These are phyloP conservation scores for Tenthredo scrophulariae DNA, from an alignment of 2,888 invertebrate species.

Conservation along the genomic window DNA sequence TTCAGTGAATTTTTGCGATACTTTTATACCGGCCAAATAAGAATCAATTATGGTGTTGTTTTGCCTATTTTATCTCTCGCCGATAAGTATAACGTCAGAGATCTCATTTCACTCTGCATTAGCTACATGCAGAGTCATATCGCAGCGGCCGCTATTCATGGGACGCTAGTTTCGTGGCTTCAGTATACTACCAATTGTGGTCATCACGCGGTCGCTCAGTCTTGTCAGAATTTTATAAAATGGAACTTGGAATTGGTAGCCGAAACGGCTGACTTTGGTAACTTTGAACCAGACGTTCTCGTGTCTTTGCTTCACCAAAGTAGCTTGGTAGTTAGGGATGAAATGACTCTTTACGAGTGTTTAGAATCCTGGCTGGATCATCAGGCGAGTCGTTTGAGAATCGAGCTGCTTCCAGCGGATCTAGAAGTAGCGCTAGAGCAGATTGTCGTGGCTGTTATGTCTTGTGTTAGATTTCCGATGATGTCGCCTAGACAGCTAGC, in stretches of 20 bases:
- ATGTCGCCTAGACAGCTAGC: slow-evolving; percentile 95
- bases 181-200: slow-evolving; percentile 93
- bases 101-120: slow-evolving; percentile 90
- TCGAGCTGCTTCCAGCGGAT: slow-evolving; percentile 74
- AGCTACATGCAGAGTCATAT: slow-evolving; percentile 94
- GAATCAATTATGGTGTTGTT: slow-evolving; percentile 90
- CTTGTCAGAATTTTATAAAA: slow-evolving; percentile 91
- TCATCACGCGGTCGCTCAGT: slow-evolving; percentile 86
- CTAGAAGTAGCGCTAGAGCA: slow-evolving; percentile 83
- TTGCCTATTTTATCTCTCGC: slow-evolving; percentile 93
- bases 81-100: slow-evolving; percentile 97
- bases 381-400: slow-evolving; percentile 82
- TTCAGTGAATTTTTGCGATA: slow-evolving; percentile 94
- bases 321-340: slow-evolving; percentile 93
- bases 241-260: slow-evolving; percentile 94
- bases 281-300: slow-evolving; percentile 90
- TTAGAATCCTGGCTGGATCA: slow-evolving; percentile 89
- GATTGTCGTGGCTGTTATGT: slow-evolving; percentile 87
- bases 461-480: slow-evolving; percentile 93
- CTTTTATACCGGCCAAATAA: slow-evolving; percentile 94
- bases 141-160: slow-evolving; percentile 90
- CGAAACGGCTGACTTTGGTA: slow-evolving; percentile 88
- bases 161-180: slow-evolving; percentile 93
- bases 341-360: slow-evolving; percentile 89
- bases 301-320: slow-evolving; percentile 89